These are phyloP conservation scores for Catonia carolina DNA, from an alignment of 2,888 invertebrate species.

Conservation along the genomic window DNA sequence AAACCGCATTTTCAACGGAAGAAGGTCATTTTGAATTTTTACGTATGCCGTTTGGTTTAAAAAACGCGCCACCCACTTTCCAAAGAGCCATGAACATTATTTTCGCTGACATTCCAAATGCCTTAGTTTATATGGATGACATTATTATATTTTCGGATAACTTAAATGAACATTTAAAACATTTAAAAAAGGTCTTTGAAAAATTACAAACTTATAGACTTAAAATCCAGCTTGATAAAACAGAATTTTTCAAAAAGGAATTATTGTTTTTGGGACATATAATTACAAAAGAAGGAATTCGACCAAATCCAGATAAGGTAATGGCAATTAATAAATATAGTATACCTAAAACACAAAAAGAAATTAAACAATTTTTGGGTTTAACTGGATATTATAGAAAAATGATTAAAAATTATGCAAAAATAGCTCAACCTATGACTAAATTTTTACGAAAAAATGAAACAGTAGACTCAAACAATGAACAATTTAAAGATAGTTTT, in stretches of 20 bases:
- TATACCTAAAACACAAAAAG: conserved; percentile 15
- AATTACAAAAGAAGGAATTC: too few relatives aligned
- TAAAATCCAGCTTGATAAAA: conserved; percentile 12
- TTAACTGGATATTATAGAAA: too few relatives aligned
- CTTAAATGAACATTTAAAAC: too few relatives aligned
- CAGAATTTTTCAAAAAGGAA: conserved; percentile 17
- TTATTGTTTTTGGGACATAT: too few relatives aligned
- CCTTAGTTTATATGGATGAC: conserved; percentile 17
- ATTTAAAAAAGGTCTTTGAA: conserved; percentile 1
- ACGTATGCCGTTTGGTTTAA: too few relatives aligned
- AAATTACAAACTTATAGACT: conserved; percentile 1
- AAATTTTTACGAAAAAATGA: not conserved
- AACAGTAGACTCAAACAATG: not conserved
- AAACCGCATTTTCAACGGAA: conserved; percentile 22
- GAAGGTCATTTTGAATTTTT: too few relatives aligned
- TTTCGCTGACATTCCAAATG: conserved; percentile 4
- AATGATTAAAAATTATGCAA: too few relatives aligned
- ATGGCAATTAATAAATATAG: too few relatives aligned
- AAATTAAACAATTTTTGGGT: too few relatives aligned
- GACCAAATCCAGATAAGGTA: too few relatives aligned
- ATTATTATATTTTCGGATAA: conserved; percentile 20
- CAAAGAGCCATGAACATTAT: conserved; percentile 17
- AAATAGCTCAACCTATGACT: too few relatives aligned
- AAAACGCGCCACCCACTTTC: too few relatives aligned
- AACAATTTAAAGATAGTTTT: not conserved